Percentiles rank a stretch among this genome's conserved stretches.
phyloP scores from a whole-genome alignment of 2,888 invertebrate species.

The Pachliopta kotzebuea region DNA sequence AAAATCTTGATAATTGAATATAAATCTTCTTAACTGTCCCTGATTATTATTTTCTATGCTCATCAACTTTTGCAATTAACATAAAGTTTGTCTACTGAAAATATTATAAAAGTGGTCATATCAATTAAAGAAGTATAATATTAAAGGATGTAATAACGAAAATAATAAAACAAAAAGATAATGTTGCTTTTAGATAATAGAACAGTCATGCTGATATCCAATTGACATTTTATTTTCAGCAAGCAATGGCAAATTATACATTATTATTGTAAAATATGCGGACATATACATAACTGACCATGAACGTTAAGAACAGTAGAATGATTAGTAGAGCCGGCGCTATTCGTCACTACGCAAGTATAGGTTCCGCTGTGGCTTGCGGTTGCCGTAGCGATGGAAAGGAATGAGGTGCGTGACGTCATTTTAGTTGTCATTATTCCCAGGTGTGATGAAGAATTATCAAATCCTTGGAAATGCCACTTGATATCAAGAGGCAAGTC shows the following conservation, averaged over 20 bases:
- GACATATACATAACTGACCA: conserved; percentile 70
- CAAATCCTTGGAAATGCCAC: conserved; percentile 87
- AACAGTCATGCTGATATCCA: conserved; percentile 66
- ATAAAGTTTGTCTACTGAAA: conserved; percentile 82
- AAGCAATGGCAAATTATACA: conserved; percentile 45
- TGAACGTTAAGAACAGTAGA: conserved; percentile 82
- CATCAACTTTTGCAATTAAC: conserved; percentile 65
- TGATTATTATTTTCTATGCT: conserved; percentile 77
- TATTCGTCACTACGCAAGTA: conserved; percentile 87
- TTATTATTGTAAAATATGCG: conserved; percentile 41
- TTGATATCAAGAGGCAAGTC: conserved; percentile 87
- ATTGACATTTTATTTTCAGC: conserved; percentile 52
- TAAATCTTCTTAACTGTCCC: no score
- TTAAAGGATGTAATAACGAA: conserved; percentile 39
- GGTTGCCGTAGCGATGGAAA: conserved; percentile 85
- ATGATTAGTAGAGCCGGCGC: conserved; percentile 84
- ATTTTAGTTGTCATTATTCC: conserved; percentile 83
- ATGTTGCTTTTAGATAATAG: conserved; percentile 49
- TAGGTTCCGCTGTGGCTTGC: conserved; percentile 87
- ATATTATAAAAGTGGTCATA: conserved; percentile 83
- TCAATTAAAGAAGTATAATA: conserved; percentile 50
- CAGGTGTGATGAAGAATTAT: conserved; percentile 78
- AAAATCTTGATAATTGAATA: no score
- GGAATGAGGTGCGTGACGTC: conserved; percentile 84
- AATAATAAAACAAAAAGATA: conserved; percentile 47